Evolutionary conservation across 2,888 invertebrate genomes (phyloP).

Genomic region (Nemotelus pantherinus): DNA sequence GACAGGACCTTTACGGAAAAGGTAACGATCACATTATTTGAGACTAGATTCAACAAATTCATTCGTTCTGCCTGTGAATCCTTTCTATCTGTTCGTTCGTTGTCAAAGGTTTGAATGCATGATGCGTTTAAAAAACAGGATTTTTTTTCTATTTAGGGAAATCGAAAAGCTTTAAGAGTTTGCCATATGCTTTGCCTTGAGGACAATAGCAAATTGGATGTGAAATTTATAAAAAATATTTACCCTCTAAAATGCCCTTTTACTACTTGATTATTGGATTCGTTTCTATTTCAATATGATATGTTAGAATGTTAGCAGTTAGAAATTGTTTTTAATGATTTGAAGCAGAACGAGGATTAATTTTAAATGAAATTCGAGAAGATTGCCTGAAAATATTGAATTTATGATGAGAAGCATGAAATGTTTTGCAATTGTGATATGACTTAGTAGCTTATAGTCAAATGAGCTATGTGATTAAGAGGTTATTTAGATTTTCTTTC

Average conservation of each 20-base stretch:
- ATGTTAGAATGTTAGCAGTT: no score
- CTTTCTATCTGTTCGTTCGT: background rate
- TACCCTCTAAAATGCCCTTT: constrained; percentile 9
- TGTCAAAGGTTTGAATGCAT: background rate
- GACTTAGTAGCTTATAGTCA: no score
- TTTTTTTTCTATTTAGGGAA: background rate
- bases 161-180: background rate
- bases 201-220: constrained; percentile 26
- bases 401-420: no score
- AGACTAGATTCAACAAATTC: constrained; percentile 7
- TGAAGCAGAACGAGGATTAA: no score
- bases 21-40: constrained; percentile 35
- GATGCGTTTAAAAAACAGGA: background rate
- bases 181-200: background rate
- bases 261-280: constrained; percentile 5
- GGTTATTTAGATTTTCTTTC: no score
- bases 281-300: no score
- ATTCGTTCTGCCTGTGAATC: background rate
- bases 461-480: no score
- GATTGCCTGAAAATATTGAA: no score
- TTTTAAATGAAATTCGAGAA: no score
- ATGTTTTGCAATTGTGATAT: no score
- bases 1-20: constrained; percentile 8
- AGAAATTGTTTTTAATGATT: no score
- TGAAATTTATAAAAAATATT: constrained; percentile 29